These are phyloP conservation scores for Netelia virgata DNA, from an alignment of 2,888 invertebrate genomes.

Conservation along the genomic window DNA sequence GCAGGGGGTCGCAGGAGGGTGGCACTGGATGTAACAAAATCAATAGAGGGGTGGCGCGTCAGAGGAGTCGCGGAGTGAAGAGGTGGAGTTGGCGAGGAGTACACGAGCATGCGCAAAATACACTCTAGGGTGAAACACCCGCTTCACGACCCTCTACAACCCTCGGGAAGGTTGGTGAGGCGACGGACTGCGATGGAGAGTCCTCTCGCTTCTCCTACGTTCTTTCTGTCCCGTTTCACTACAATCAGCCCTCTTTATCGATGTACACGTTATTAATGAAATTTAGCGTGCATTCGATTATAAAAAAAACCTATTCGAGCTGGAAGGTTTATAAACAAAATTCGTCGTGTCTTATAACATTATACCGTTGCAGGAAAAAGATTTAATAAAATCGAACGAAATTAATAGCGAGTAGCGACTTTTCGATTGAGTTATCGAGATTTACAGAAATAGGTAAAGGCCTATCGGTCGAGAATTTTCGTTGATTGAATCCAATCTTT, in stretches of 20 bases:
- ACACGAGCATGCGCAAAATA: slow-evolving; percentile 82
- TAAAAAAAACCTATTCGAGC: background rate
- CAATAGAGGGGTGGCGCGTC: slow-evolving; percentile 85
- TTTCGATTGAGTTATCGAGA: too few species aligned
- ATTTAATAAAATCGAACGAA: too few species aligned
- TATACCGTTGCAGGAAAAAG: too few species aligned
- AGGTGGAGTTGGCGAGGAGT: slow-evolving; percentile 86
- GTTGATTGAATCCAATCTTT: too few species aligned
- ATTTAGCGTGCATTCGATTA: background rate
- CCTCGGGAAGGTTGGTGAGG: slow-evolving; percentile 84
- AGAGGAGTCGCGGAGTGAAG: slow-evolving; percentile 79
- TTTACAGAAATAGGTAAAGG: too few species aligned
- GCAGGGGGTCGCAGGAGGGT: slow-evolving; percentile 73
- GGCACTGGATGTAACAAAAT: slow-evolving; percentile 85
- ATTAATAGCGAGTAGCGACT: too few species aligned
- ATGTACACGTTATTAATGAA: slow-evolving; percentile 26
- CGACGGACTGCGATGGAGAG: slow-evolving; percentile 85
- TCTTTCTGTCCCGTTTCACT: slow-evolving; percentile 56
- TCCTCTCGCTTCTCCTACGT: slow-evolving; percentile 72
- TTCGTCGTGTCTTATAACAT: too few species aligned
- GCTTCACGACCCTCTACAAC: slow-evolving; percentile 82
- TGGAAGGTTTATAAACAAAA: too few species aligned
- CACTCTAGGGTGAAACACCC: slow-evolving; percentile 65
- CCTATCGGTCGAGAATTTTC: too few species aligned
- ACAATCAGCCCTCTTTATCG: slow-evolving; percentile 53